phyloP scores from a whole-genome alignment of 2,888 invertebrate genomes.

The Eupithecia vulgata region DNA sequence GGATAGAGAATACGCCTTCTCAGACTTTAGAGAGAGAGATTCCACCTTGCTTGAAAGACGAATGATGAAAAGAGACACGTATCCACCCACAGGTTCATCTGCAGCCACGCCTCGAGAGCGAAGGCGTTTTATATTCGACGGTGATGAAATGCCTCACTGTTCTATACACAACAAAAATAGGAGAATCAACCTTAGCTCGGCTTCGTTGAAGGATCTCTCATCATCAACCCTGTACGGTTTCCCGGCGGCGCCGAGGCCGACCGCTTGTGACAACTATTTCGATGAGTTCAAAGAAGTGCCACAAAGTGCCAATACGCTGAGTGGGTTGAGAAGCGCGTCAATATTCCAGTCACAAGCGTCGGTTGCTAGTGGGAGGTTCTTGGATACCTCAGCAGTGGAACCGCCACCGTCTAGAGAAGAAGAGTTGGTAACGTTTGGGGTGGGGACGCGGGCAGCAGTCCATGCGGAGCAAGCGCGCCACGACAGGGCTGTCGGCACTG shows the following conservation, averaged over 20 bases:
- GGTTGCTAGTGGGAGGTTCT: conserved; percentile 87
- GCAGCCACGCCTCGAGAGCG: conserved; percentile 80
- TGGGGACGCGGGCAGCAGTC: conserved; percentile 76
- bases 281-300: conserved; percentile 82
- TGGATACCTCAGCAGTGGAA: conserved; percentile 87
- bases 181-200: conserved; percentile 80
- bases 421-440: conserved; percentile 88
- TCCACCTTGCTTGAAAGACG: conserved; percentile 73
- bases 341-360: conserved; percentile 83
- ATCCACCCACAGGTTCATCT: conserved; percentile 73
- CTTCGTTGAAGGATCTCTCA: conserved; percentile 84
- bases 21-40: conserved; percentile 77
- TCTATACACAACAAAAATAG: conserved; percentile 82
- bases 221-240: conserved; percentile 85
- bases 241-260: conserved; percentile 86
- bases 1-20: conserved; percentile 81
- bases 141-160: conserved; percentile 82
- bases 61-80: conserved; percentile 78
- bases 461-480: conserved; percentile 66
- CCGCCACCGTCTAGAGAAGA: conserved; percentile 86
- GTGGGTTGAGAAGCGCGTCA: conserved; percentile 77
- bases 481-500: conserved; percentile 80
- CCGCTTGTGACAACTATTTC: conserved; percentile 85
- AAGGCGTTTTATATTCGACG: conserved; percentile 87
- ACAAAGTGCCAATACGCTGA: conserved; percentile 80